These are phyloP conservation scores for Diadegma fenestrale DNA, from an alignment of 2,888 invertebrate species.

Conservation along the genomic window DNA sequence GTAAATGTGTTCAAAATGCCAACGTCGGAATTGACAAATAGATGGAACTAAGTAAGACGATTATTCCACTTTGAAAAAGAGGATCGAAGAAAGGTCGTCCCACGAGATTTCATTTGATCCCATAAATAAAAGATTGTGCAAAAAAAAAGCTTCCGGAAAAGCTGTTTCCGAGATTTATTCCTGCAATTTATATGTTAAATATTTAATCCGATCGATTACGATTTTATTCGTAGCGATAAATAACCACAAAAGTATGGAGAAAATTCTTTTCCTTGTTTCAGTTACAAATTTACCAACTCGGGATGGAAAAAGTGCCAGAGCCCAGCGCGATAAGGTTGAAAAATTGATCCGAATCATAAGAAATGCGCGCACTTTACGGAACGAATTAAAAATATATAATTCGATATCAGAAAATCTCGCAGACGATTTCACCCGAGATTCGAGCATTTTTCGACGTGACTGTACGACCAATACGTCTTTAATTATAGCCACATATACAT, in stretches of 20 bases:
- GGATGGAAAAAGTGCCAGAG: not conserved
- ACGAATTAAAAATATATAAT: not conserved
- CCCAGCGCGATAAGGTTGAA: not conserved
- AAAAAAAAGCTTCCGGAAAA: not conserved
- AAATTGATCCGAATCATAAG: not conserved
- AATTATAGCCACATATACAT: constrained; percentile 20
- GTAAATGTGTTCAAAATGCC: constrained; percentile 53
- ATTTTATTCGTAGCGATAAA: not conserved
- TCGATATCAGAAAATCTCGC: not conserved
- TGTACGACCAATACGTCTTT: constrained; percentile 26
- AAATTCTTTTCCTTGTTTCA: not conserved
- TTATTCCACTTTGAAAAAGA: not conserved
- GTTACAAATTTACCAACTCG: not conserved
- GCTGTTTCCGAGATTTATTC: not conserved
- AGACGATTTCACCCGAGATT: constrained; percentile 2
- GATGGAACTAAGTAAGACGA: constrained; percentile 1
- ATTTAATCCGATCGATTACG: not conserved
- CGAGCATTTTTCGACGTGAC: not conserved
- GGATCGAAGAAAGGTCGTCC: constrained; percentile 2
- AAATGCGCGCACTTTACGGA: not conserved
- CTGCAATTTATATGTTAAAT: not conserved
- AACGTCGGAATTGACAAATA: constrained; percentile 55
- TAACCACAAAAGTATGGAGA: not conserved
- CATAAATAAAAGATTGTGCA: not conserved
- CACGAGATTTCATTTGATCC: not conserved